phyloP scores from a whole-genome alignment of 2,113 vertebrate genomes.

The Asarcornis scutulata region DNA sequence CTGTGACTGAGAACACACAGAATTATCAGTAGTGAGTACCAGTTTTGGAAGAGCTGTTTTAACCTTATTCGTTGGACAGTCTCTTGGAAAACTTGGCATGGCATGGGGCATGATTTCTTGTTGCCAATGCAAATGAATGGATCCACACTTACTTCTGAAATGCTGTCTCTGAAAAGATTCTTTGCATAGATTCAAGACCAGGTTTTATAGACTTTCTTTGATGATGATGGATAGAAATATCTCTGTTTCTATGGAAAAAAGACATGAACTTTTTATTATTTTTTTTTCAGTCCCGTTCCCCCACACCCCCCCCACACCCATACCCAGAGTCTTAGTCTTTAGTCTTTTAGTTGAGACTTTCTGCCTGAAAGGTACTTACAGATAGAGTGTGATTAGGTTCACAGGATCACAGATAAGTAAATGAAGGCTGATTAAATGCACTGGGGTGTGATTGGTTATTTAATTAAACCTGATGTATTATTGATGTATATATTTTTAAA shows the following conservation, averaged over 20 bases:
- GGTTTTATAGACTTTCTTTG: not conserved
- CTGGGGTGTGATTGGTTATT: not conserved
- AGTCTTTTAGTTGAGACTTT: not conserved
- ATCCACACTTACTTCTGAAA: not conserved
- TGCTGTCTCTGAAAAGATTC: not conserved
- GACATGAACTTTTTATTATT: not conserved
- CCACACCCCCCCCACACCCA: too few species aligned
- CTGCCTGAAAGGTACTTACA: not conserved
- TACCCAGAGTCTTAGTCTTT: too few species aligned
- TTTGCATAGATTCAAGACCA: not conserved
- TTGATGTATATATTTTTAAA: not conserved
- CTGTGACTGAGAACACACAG: not conserved
- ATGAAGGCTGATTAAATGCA: not conserved
- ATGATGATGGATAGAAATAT: not conserved
- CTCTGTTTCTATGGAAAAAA: not conserved
- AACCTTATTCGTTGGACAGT: not conserved
- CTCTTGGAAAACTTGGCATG: not conserved
- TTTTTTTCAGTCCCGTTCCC: too few species aligned
- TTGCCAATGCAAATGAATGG: not conserved
- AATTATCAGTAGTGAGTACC: not conserved
- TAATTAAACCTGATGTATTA: not conserved
- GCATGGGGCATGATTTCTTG: not conserved
- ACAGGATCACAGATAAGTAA: not conserved
- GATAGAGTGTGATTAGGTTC: not conserved
- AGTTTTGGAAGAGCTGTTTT: not conserved